A percentile compares a stretch with the other conserved stretches of the same genome.
These are phyloP conservation scores for Argynnis bischoffii DNA, from an alignment of 2,888 invertebrate genomes.

Conservation along the genomic window DNA sequence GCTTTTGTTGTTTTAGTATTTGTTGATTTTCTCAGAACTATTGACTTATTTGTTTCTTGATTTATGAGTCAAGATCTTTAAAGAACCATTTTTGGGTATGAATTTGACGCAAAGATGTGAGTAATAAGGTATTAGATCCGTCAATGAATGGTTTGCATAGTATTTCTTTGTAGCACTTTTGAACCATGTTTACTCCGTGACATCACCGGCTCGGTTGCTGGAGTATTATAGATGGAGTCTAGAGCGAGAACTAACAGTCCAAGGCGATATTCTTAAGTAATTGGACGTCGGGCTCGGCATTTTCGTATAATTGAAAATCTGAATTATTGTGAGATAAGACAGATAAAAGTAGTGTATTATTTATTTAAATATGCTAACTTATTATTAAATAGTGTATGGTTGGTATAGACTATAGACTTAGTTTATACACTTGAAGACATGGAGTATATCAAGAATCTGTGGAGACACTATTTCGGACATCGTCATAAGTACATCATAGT, in stretches of 20 bases:
- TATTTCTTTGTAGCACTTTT: constrained; percentile 52
- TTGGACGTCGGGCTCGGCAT: constrained; percentile 64
- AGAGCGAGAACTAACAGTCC: constrained; percentile 59
- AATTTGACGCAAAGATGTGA: constrained; percentile 32
- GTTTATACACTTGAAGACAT: constrained; percentile 43
- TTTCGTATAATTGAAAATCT: constrained; percentile 53
- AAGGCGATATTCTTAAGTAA: constrained; percentile 59
- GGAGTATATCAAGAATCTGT: constrained; percentile 69
- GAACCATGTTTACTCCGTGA: constrained; percentile 60
- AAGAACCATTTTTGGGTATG: constrained; percentile 14
- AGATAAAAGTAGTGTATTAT: neutral
- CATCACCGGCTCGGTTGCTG: constrained; percentile 65
- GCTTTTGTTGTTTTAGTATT: constrained; percentile 6
- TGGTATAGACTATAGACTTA: no score
- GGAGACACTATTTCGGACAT: constrained; percentile 66
- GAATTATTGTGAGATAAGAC: constrained; percentile 3
- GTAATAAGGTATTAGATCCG: constrained; percentile 38
- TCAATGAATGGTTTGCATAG: constrained; percentile 36
- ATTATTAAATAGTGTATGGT: constrained; percentile 19
- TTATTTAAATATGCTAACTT: constrained; percentile 18
- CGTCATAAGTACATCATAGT: constrained; percentile 66
- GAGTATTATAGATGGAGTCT: constrained; percentile 55
- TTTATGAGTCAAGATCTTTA: constrained; percentile 18
- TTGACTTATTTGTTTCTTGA: constrained; percentile 5
- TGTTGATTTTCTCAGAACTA: constrained; percentile 13